A percentile compares a stretch with the other conserved stretches of the same genome.
Conservation (phyloP, 2,113 vertebrate genomes). For the Peromyscus polionotus region DNA sequence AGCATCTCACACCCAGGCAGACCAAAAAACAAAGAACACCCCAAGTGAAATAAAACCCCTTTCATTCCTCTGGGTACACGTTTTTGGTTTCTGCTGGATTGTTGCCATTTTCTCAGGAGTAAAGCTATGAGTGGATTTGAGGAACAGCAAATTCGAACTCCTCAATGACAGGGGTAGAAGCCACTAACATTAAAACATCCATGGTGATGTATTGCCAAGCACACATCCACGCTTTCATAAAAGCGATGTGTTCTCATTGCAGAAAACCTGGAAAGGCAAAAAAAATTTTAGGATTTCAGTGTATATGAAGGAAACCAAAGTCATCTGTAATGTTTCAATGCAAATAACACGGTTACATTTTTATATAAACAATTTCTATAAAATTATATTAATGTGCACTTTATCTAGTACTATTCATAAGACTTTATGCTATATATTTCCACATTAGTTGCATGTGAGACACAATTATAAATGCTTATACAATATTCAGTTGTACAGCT, state of each 20-base stretch:
- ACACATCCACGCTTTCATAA: background rate
- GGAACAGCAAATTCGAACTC: slow-evolving; percentile 41
- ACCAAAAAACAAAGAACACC: background rate
- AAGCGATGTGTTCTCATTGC: background rate
- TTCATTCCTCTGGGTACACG: slow-evolving; percentile 64
- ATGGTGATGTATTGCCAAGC: slow-evolving; percentile 35
- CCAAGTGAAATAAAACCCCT: slow-evolving; percentile 58
- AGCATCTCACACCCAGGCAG: slow-evolving; percentile 70
- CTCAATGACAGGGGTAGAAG: background rate
- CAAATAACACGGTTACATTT: slow-evolving; percentile 12
- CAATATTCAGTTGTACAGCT: background rate
- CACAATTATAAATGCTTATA: background rate
- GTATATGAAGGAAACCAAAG: slow-evolving; percentile 8
- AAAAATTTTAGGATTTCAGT: background rate
- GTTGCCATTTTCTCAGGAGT: slow-evolving; percentile 75
- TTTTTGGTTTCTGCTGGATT: slow-evolving; percentile 52
- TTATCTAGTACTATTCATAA: background rate
- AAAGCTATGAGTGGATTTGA: slow-evolving; percentile 31
- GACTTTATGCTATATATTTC: background rate
- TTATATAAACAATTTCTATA: background rate
- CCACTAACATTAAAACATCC: background rate
- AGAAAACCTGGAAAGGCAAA: slow-evolving; percentile 23
- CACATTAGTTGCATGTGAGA: background rate
- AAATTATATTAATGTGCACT: background rate
- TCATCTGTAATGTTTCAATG: background rate